Base-by-base conservation (phyloP, 2,113 vertebrate genomes). In the Dissostichus mawsoni region DNA sequence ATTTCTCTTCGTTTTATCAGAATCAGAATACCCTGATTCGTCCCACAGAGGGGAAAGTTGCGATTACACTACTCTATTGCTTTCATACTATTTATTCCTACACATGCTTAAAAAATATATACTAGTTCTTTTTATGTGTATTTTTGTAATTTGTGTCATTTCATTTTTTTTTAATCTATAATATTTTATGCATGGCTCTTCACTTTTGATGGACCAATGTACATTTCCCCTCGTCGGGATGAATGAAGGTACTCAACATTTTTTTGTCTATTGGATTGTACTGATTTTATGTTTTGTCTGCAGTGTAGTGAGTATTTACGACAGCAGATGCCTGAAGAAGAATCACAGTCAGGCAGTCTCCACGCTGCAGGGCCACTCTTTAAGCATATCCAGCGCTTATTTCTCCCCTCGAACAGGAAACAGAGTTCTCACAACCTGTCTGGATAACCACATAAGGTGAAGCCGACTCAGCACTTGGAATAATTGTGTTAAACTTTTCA, bases 381-480 rank as follows among this genome's bases (percentile, higher is more conserved):
- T 82, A 53, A 95, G 93, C 20, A 91, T 97, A 2, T 91, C 91
- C 65, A 96, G 96, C 0, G 97, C 97, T 0, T 97, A 96, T 73
- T 99, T 98, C 92, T 99, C 97, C 1, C 96, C 97, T 2, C 44
- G 56, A 1, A 96, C 96, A 0, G 97, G 98, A 2, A 96, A 89
- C 93, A 90, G 94, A 70, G 90, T 98, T 7, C 92, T 98, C 75
- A 97, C 96, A 0, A 92, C 96, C 16, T 96, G 96, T 77, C 85
- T 94, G 33, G 97, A 98, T 20, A 83, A 96, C 82, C 76, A n/a
- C 0, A 93, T 99, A 69, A 96, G 97, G 97, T 99, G 85, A 90
- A 83, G 64, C 29, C 16, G 20, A 0, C 23, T 51, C 33, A 13
- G 25, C 51, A 61, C 4, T 63, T 76, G 18, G 6, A 52, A 16